Evolutionary conservation across 2,113 vertebrate species (phyloP), one percentile per base, ranked within the genome.

Genomic region (Ameiurus melas): DNA sequence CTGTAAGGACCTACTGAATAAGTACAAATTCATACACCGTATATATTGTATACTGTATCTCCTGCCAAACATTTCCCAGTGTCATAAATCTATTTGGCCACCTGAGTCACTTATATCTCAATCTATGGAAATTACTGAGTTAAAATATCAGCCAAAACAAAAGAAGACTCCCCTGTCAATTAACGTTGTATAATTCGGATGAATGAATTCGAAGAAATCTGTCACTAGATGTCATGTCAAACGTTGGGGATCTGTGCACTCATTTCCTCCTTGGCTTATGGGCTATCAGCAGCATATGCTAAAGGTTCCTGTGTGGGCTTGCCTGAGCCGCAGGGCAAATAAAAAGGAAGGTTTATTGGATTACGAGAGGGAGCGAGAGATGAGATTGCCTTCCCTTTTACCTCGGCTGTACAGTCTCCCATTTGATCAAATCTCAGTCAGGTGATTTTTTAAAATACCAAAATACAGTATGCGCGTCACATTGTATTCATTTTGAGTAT

Each of bases 301-400:
- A 82, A 87, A 87, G 88, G 83, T 89, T 89, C 84, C 88, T 87
- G 88, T 89, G 85, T 60, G 79, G 90, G 85, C 80, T 85, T 85
- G 88, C 88, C 68, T 83, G 82, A 85, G 77, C 86, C 68, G 85
- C 85, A 79, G 88, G 85, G 85, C 60, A 80, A 89, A 89, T 90
- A 87, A 87, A 90, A 89, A 87, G 60, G 55, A 83, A 89, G 90
- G 90, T 89, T 90, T 89, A 90, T 87, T 90, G 87, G 90, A 90
- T 87, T 89, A 89, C 47, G n/a, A 89, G 81, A 81, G 73, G 36
- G 73, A 84, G 57, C 4, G 51, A 81, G 58, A 82, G 85, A 83
- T 79, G 82, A 89, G 85, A 89, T 89, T 87, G 85, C 87, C 71
- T 89, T 84, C 25, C 43, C n/a, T 88, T 90, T 84, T 89, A 88